Evolutionary conservation across 2,888 invertebrate genomes (phyloP), one percentile per base, ranked within the genome.

Genomic region (Eupithecia inturbata): DNA sequence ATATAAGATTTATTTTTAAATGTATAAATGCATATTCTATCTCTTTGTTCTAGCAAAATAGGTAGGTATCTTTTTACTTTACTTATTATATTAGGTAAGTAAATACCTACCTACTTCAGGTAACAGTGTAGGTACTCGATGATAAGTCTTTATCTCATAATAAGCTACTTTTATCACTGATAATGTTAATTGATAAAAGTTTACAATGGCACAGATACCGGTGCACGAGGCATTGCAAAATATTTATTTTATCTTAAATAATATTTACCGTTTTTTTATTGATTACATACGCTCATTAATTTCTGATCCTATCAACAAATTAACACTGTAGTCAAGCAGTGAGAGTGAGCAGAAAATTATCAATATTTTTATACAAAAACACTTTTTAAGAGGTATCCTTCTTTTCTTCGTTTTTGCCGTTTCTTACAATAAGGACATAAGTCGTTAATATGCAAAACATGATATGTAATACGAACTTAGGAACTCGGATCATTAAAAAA

Each of bases 141-240:
- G n/a, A 49, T 22, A 10, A 22, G n/a, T 22, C 45, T 45, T 45
- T 19, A 19, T n/a, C 19, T 19, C 1, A 12, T 3, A 1, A 22
- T 53, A 57, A 26, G 14, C 57, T 57, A 26, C 22, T 14, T 26
- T 53, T 26, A 57, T 57, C 26, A 57, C 26, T 57, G 22, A 22
- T 53, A 26, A 57, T 49, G 3, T 4, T 49, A n/a, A 49, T 49
- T 22, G 49, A 70, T 70, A 64, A 31, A n/a, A 16, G 31, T 62
- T 64, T 19, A 16, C 49, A 49, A 9, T n/a, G 9, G n/a, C n/a
- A 49, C 22, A 53, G 9, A 53, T 53, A 53, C 3, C 49, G 49
- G 22, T 53, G 49, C 22, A 53, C 49, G 31, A 19, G 62, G 22
- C 26, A 28, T 62, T 69, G 62, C 28, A 14, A 70, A 63, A 70